Base-by-base conservation (phyloP, 2,888 invertebrate species). In the Thymelicus acteon region DNA sequence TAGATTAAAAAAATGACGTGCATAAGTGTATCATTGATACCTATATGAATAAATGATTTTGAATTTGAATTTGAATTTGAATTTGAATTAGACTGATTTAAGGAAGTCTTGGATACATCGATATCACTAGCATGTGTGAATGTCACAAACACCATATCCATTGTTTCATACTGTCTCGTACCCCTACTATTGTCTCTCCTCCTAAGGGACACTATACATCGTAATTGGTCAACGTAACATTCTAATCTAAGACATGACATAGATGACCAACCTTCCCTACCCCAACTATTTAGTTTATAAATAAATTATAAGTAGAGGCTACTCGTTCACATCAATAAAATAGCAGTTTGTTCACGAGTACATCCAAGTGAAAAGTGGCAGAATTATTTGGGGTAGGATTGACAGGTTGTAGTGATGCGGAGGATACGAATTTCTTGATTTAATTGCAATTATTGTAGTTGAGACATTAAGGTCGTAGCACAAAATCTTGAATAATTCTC, bases 201-300 rank as follows among this genome's bases (percentile, higher is more conserved):
- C 6, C 19, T 13, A 60, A 7, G 40, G 40, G 40, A 24, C 40
- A 44, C 19, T 15, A 60, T 60, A 24, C 15, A 6, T 12, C 40
- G 60, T 52, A 60, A 60, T 60, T 19, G 15, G 60, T 7, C 7
- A 40, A 60, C 60, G 40, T 44, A 47, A 6, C 61, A 62, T 48
- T 31, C n/a, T 31, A 24, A 62, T 62, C 24, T 48, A 10, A 48
- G 48, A 24, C 60, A 31, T 62, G 48, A 24, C 60, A 31, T 62
- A 13, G 7, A 31, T 62, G 10, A 48, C 48, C 24, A 48, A 47
- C 47, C 10, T 37, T 37, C 47, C 24, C 47, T 47, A 40, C 13
- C 7, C 6, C n/a, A 47, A 47, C 48, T 58, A 37, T 31, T 31
- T 31, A 31, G 31, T 13, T 61, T 47, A 48, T 49, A 44, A 62